Evolutionary conservation across 2,113 vertebrate genomes (phyloP), one percentile per base, ranked within the genome.

Genomic region (Atractosteus spatula): DNA sequence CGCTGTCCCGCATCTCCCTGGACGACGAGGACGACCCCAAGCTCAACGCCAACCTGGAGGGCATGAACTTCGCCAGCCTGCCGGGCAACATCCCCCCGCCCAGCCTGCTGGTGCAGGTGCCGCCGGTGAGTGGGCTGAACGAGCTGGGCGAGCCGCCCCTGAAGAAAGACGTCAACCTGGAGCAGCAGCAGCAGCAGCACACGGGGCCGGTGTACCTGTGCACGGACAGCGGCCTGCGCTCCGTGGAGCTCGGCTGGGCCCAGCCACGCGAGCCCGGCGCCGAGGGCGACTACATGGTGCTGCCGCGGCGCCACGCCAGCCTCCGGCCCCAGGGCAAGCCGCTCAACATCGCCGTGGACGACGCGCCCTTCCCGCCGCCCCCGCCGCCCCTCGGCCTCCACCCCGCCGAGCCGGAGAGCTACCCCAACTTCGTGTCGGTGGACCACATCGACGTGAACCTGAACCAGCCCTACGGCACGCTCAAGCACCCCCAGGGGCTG

Each of bases 221-320:
- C 78, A 94, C 96, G 0, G 97, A 99, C 81, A 96, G 94, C 63
- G 93, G 93, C 78, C 86, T 98, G 80, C 17, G 89, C 62, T 92
- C 88, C 1, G 71, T 92, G 82, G 92, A 93, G 16, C 89, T 92
- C n/a, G 91, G 95, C 0, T 97, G 95, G 94, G 87, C 95, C 13
- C 89, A 91, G 54, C 89, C 93, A 0, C 88, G 91, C 0, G 91
- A 93, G 65, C 85, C 89, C 0, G 89, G 90, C 0, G 82, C 92
- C 0, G 96, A 98, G 88, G 95, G 97, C 72, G 96, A 98, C 87
- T 99, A 98, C 85, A 98, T 97, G 96, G 95, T 98, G 82, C 91
- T 98, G 79, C 97, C 97, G 3, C 92, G 95, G 17, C 89, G 97
- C 88, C 95, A 94, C 76, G 84, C 95, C 84, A 97, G 94, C 90